A percentile compares a stretch with the other conserved stretches of the same genome.
phyloP scores from a whole-genome alignment of 2,888 invertebrate species.

The Oligia fasciuncula region DNA sequence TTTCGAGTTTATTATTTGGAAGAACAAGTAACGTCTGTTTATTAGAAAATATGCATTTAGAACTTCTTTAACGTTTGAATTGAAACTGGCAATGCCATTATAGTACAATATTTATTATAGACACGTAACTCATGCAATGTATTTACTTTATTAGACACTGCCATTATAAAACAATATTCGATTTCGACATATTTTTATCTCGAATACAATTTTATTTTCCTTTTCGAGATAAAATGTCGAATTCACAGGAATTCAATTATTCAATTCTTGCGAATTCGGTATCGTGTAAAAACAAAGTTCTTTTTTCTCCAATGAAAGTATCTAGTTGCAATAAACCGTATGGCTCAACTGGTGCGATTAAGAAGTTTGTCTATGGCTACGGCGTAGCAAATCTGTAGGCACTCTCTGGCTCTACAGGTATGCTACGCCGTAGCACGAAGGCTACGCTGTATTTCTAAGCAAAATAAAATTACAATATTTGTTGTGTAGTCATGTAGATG shows the following conservation, averaged over 20 bases:
- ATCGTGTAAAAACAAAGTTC: background rate
- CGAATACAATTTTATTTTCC: background rate
- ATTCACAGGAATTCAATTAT: background rate
- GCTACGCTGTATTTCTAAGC: constrained; percentile 13
- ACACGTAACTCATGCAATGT: too few relatives aligned
- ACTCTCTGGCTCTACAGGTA: constrained; percentile 9
- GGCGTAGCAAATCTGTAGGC: constrained; percentile 28
- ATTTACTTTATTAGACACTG: background rate
- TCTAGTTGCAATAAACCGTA: constrained; percentile 27
- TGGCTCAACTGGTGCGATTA: constrained; percentile 3
- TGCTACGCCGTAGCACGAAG: constrained; percentile 45
- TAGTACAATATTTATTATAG: background rate
- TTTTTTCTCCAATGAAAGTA: constrained; percentile 8
- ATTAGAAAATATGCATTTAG: background rate
- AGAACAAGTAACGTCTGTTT: background rate
- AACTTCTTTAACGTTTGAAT: background rate
- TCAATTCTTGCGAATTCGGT: background rate
- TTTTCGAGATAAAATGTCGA: too few relatives aligned
- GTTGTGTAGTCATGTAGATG: too few relatives aligned
- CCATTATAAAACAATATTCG: background rate
- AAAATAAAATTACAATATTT: background rate
- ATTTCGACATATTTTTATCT: background rate
- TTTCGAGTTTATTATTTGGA: background rate
- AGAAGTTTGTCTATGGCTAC: constrained; percentile 28
- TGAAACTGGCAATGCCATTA: background rate